Conservation (phyloP, 2,888 invertebrate species). For the Cryptocephalus moraei region DNA sequence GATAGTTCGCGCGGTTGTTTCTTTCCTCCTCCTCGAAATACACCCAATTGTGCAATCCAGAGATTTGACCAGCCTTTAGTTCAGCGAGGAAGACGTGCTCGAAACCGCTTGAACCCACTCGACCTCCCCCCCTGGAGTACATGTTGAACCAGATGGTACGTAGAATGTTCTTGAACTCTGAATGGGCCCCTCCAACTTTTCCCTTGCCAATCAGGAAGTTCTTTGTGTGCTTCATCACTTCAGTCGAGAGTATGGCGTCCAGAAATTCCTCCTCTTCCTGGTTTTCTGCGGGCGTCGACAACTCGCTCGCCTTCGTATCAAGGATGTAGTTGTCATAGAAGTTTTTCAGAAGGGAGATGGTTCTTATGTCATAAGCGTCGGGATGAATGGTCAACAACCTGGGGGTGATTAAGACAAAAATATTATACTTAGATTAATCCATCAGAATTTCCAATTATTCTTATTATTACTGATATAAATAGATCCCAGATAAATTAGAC, state of each 20-base stretch:
- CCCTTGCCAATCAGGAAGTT: slow-evolving; percentile 53
- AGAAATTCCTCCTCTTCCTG: slow-evolving; percentile 72
- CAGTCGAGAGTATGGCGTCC: slow-evolving; percentile 64
- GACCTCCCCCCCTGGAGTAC: slow-evolving; percentile 70
- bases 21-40: slow-evolving; percentile 71
- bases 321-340: slow-evolving; percentile 82
- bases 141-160: slow-evolving; percentile 71
- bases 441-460: no score
- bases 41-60: slow-evolving; percentile 87
- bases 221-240: slow-evolving; percentile 63
- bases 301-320: slow-evolving; percentile 62
- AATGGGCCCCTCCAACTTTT: slow-evolving; percentile 52
- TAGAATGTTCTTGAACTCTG: slow-evolving; percentile 61
- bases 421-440: no score
- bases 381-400: slow-evolving; percentile 59
- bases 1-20: slow-evolving; percentile 60
- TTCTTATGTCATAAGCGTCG: slow-evolving; percentile 55
- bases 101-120: slow-evolving; percentile 81
- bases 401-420: no score
- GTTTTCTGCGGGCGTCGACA: slow-evolving; percentile 63
- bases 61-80: slow-evolving; percentile 65
- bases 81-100: slow-evolving; percentile 90
- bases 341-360: slow-evolving; percentile 60
- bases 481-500: no score
- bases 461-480: no score